Evolutionary conservation across 2,888 invertebrate species (phyloP).

Genomic region (Acanthacorydalis orientalis): DNA sequence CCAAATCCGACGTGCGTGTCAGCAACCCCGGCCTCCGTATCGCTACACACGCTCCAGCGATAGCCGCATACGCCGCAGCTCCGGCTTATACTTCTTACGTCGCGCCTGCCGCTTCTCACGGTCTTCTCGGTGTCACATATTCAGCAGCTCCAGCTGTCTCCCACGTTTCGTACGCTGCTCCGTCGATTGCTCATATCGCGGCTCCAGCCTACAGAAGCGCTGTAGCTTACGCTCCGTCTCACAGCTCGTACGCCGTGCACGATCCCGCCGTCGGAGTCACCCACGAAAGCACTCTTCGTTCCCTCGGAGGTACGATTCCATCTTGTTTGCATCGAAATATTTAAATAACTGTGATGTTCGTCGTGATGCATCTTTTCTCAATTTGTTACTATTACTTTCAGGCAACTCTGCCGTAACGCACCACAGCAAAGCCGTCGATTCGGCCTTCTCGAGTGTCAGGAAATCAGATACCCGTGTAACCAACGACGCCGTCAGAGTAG

Average conservation of each 20-base stretch:
- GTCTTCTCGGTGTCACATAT: conserved; percentile 27
- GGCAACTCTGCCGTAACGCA: no score
- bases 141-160: conserved; percentile 40
- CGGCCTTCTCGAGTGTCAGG: conserved; percentile 46
- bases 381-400: no score
- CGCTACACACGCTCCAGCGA: conserved; percentile 11
- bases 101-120: conserved; percentile 14
- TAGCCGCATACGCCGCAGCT: no score
- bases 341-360: no score
- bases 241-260: conserved; percentile 11
- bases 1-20: conserved; percentile 50
- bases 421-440: conserved; percentile 43
- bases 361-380: no score
- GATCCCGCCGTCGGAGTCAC: conserved; percentile 27
- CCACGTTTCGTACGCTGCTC: conserved; percentile 21
- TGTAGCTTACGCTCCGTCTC: no score
- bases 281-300: conserved; percentile 38
- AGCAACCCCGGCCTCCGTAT: conserved; percentile 38
- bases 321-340: no score
- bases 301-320: conserved; percentile 27
- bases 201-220: conserved; percentile 12
- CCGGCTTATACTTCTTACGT: no score
- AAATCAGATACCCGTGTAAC: conserved; percentile 45
- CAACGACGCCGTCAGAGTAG: conserved; percentile 23
- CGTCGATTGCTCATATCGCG: conserved; percentile 14